These are phyloP conservation scores for Ruditapes philippinarum DNA, from an alignment of 1,140 invertebrate genomes.

Conservation along the genomic window DNA sequence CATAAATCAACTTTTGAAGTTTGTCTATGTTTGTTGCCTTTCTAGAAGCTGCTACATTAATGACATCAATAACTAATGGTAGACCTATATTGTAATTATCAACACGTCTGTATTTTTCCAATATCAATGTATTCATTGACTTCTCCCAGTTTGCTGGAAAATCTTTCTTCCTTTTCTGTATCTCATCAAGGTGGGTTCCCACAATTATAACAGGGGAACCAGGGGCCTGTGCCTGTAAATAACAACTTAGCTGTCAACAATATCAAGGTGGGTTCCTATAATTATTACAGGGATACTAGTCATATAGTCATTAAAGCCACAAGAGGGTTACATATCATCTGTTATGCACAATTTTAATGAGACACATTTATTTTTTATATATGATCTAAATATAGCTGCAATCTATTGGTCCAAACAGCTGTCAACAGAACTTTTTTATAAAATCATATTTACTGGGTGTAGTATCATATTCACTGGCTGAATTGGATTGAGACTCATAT, in stretches of 20 bases:
- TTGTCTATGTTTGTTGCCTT: constrained; percentile 96
- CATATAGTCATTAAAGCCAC: no score
- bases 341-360: no score
- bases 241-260: neutral
- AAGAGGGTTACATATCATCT: no score
- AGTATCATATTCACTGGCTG: no score
- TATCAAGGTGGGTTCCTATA: no score
- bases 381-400: no score
- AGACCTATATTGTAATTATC: constrained; percentile 98
- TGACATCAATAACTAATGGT: constrained; percentile 96
- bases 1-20: constrained; percentile 97
- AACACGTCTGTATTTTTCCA: constrained; percentile 93
- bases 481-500: no score
- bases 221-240: constrained; percentile 87
- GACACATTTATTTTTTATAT: no score
- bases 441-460: no score
- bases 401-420: no score
- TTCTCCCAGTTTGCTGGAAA: constrained; percentile 95
- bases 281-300: no score
- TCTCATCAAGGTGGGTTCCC: constrained; percentile 90
- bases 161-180: constrained; percentile 91
- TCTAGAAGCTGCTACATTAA: constrained; percentile 94
- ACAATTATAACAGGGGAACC: constrained; percentile 85
- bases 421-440: no score
- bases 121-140: constrained; percentile 76